phyloP scores from a whole-genome alignment of 2,888 invertebrate species.

The Meloe dianella region DNA sequence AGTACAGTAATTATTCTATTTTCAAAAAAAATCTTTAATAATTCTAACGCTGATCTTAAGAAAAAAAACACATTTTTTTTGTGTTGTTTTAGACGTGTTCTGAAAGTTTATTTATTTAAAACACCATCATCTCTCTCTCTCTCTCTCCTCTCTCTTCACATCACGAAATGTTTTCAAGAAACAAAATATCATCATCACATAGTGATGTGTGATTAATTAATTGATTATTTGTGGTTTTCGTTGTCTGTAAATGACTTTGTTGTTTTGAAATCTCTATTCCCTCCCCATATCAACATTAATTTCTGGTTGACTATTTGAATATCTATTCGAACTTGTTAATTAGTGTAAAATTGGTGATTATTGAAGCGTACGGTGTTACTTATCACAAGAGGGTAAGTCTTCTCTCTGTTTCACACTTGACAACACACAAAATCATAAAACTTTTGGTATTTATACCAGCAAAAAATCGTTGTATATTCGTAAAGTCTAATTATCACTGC shows the following conservation, averaged over 20 bases:
- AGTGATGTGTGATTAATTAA: too few relatives aligned
- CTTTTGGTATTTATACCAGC: neutral
- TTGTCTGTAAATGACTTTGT: neutral
- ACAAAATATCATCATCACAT: neutral
- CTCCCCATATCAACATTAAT: constrained; percentile 17
- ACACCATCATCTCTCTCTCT: too few relatives aligned
- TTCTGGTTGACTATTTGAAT: constrained; percentile 22
- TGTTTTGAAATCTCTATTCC: too few relatives aligned
- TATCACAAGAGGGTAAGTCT: constrained; percentile 14
- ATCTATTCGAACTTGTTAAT: constrained; percentile 21
- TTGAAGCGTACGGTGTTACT: neutral
- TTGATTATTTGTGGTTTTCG: too few relatives aligned
- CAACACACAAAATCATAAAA: constrained; percentile 25
- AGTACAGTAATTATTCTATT: neutral
- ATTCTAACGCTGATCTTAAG: neutral
- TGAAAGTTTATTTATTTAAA: neutral
- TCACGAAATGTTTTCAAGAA: neutral
- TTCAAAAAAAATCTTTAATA: neutral
- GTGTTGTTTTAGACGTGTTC: too few relatives aligned
- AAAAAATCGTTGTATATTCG: constrained; percentile 20
- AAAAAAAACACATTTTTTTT: too few relatives aligned
- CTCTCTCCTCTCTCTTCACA: too few relatives aligned
- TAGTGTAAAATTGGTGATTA: constrained; percentile 31
- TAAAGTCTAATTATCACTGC: constrained; percentile 42
- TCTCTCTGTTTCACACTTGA: constrained; percentile 23